A percentile compares a stretch with the other conserved stretches of the same genome.
Evolutionary conservation across 64 coral and sea anemone species (phyloP).

Genomic region (Stichodactyla mertensii): DNA sequence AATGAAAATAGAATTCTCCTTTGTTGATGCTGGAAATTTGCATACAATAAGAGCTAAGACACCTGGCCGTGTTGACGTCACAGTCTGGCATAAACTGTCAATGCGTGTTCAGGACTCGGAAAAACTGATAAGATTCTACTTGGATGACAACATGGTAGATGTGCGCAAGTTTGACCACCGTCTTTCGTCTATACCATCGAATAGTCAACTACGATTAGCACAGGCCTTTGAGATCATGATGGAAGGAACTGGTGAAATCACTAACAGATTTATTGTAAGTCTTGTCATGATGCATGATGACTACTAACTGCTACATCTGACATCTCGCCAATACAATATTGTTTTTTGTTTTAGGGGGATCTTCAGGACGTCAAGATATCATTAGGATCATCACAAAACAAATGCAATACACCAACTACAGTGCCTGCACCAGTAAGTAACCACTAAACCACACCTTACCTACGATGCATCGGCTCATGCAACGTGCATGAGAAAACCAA

Average conservation of each 20-base stretch:
- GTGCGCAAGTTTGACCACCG: conserved; percentile 10
- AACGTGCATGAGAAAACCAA: too few species aligned
- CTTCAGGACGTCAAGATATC: conserved; percentile 62
- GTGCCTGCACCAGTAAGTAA: conserved; percentile 21
- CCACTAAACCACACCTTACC: not conserved
- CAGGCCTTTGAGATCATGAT: conserved; percentile 17
- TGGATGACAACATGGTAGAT: conserved; percentile 39
- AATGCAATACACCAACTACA: not conserved
- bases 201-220: conserved; percentile 48
- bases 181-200: not conserved
- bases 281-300: not conserved
- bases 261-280: conserved; percentile 38
- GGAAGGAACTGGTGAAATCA: conserved; percentile 33
- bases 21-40: not conserved
- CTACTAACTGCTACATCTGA: too few species aligned
- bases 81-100: conserved; percentile 52
- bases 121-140: conserved; percentile 29
- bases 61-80: not conserved
- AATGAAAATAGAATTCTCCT: conserved; percentile 26
- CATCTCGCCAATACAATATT: too few species aligned
- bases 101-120: conserved; percentile 47
- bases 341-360: conserved; percentile 13
- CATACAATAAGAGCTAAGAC: not conserved
- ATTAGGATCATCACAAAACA: not conserved
- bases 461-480: too few species aligned